phyloP scores from a whole-genome alignment of 2,888 invertebrate genomes.

The Himalopsyche kuldschensis region DNA sequence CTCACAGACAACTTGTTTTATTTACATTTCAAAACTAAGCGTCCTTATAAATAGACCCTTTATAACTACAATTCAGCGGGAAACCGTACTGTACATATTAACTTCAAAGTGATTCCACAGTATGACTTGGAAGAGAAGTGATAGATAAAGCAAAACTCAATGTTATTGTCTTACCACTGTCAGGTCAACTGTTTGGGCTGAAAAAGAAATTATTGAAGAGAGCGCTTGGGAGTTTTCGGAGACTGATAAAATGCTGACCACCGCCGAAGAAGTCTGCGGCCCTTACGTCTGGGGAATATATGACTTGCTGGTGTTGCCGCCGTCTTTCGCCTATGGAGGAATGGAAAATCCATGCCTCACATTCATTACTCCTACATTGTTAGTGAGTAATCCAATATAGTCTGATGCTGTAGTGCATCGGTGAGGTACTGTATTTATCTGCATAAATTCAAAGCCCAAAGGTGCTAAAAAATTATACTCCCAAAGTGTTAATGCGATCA shows the following conservation, averaged over 20 bases:
- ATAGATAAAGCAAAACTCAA: background rate
- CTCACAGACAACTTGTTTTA: no score
- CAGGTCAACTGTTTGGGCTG: conserved; percentile 86
- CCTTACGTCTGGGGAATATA: conserved; percentile 91
- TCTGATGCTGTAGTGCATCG: no score
- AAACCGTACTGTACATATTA: background rate
- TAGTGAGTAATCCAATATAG: conserved; percentile 59
- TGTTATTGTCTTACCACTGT: background rate
- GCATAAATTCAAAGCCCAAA: no score
- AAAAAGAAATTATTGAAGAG: conserved; percentile 78
- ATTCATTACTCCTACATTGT: conserved; percentile 89
- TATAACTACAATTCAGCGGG: background rate
- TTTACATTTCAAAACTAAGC: no score
- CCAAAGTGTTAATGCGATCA: no score
- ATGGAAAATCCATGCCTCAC: conserved; percentile 98
- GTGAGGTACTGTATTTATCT: no score
- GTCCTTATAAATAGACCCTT: no score
- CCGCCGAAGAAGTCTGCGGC: conserved; percentile 83
- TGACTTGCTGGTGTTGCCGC: conserved; percentile 86
- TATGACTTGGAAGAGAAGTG: background rate
- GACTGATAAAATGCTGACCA: conserved; percentile 78
- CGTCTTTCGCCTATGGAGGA: conserved; percentile 92
- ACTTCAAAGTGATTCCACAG: background rate
- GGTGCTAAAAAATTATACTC: no score
- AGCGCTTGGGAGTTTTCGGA: conserved; percentile 89